These are phyloP conservation scores for Chelonus insularis DNA, from an alignment of 1,140 invertebrate species.

Conservation along the genomic window DNA sequence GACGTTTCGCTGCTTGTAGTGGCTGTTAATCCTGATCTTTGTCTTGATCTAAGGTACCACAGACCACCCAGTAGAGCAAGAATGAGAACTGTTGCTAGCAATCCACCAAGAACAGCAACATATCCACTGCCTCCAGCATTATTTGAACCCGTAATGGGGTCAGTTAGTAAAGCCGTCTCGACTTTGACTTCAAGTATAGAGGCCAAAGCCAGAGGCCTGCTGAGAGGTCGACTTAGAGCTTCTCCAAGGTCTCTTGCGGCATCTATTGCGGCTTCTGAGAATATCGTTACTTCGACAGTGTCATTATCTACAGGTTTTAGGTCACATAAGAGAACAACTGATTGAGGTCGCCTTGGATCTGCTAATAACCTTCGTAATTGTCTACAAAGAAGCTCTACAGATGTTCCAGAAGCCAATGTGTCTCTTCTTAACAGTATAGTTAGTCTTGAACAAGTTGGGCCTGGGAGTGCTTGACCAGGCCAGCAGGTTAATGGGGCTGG, in stretches of 20 bases:
- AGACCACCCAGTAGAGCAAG: constrained; percentile 46
- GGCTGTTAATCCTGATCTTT: constrained; percentile 51
- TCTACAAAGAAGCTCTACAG: constrained; percentile 72
- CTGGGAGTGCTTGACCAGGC: constrained; percentile 70
- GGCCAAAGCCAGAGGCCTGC: constrained; percentile 64
- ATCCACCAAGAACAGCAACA: constrained; percentile 59
- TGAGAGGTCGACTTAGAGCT: constrained; percentile 68
- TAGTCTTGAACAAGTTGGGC: constrained; percentile 71
- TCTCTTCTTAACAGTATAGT: constrained; percentile 72
- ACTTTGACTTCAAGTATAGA: constrained; percentile 81
- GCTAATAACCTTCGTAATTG: constrained; percentile 71
- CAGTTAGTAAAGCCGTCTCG: constrained; percentile 69
- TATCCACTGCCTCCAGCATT: constrained; percentile 60
- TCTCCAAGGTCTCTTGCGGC: constrained; percentile 71
- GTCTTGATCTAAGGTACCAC: constrained; percentile 51
- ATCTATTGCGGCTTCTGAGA: constrained; percentile 64
- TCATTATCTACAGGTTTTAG: constrained; percentile 78
- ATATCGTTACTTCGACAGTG: constrained; percentile 82
- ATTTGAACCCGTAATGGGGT: constrained; percentile 56
- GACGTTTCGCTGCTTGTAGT: constrained; percentile 60
- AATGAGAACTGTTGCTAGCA: constrained; percentile 47
- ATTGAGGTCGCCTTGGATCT: constrained; percentile 61
- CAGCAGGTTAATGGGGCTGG: constrained; percentile 77
- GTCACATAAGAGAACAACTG: constrained; percentile 78
- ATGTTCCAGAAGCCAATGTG: constrained; percentile 68